Evolutionary conservation across 2,113 vertebrate genomes (phyloP).

Genomic region (Chauna torquata): DNA sequence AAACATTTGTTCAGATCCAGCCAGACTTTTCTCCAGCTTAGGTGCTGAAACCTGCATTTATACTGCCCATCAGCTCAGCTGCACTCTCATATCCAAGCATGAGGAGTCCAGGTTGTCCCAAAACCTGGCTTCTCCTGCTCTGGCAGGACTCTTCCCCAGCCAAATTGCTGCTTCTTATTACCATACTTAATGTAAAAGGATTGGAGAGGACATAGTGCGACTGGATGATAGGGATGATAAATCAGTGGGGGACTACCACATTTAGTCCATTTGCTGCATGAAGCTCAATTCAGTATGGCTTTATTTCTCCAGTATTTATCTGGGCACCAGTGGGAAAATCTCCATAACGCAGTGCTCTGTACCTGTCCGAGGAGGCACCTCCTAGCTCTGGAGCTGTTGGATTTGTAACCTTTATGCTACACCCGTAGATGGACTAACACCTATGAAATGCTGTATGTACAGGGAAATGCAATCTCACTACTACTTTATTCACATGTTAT

Average conservation of each 20-base stretch:
- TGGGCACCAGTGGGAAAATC: neutral
- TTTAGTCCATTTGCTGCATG: neutral
- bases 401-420: neutral
- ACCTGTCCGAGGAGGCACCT: neutral
- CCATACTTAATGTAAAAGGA: neutral
- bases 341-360: fast-evolving
- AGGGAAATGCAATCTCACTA: neutral
- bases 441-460: neutral
- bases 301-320: neutral
- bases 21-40: neutral
- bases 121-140: neutral
- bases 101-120: neutral
- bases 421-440: neutral
- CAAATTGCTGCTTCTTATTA: neutral
- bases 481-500: neutral
- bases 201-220: neutral
- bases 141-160: neutral
- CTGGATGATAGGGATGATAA: neutral
- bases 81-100: neutral
- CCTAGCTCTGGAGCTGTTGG: neutral
- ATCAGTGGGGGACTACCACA: neutral
- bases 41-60: neutral
- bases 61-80: neutral
- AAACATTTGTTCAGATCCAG: neutral
- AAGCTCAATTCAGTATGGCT: neutral